Base-by-base conservation (phyloP, 2,888 invertebrate species). In the Heliconius ismenius region DNA sequence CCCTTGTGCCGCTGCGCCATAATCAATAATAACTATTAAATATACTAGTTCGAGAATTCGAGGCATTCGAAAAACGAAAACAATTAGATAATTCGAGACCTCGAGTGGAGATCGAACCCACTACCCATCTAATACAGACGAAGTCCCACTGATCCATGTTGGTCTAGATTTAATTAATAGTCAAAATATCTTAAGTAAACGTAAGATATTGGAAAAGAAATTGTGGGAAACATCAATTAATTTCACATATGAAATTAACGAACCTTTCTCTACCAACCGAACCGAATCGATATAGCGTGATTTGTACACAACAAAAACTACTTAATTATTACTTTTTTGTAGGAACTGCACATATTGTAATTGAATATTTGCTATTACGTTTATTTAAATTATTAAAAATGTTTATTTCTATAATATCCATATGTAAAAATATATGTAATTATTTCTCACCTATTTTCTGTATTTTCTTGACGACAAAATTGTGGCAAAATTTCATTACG, bases 231-330 rank as follows among this genome's bases (percentile, higher is more conserved):
- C 75, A 76, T 73, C 80, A 76, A 77, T 79, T 79, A 80, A 80
- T 79, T 80, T 79, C 80, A 77, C 79, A 78, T 67, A 73, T 78
- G 79, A 76, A 76, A 79, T 78, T 75, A 76, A 68, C 79, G 72
- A 75, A 78, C 79, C 80, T 80, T 79, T 80, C 78, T 77, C 80
- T 79, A 76, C 69, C 79, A 75, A 79, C 76, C 80, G 80, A 79
- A 80, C 79, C 79, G 79, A 74, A 78, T 68, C 78, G 75, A 77
- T 74, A 76, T 80, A 69, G 80, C 79, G 80, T 80, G 80, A 77
- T 80, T 65, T 65, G 69, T 73, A 69, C 73, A 75, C 26, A 39
- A 73, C 76, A 78, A 32, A 63, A 74, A 74, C 75, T 75, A 60
- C 58, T 75, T 73, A 78, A 63, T 75, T 70, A 77, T 75, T 77